Percentiles rank a stretch among this genome's conserved stretches.
phyloP scores from a whole-genome alignment of 2,113 vertebrate genomes.

The Sylvia atricapilla region DNA sequence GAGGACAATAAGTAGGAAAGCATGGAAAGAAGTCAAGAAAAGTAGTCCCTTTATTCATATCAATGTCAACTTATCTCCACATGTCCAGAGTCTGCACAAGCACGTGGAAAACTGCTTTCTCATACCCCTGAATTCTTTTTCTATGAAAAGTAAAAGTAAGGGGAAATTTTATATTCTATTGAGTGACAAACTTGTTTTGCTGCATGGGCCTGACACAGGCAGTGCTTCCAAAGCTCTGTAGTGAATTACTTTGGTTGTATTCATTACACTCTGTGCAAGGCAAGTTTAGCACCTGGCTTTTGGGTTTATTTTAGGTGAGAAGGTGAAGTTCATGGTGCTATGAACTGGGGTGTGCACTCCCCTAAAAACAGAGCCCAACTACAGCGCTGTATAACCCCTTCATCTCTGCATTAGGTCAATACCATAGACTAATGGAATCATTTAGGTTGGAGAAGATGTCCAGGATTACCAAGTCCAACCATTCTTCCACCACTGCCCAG shows the following conservation, averaged over 20 bases:
- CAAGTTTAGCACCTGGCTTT: background rate
- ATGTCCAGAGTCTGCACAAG: background rate
- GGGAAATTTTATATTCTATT: background rate
- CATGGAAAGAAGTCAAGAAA: background rate
- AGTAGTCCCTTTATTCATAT: background rate
- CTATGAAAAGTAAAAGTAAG: constrained; percentile 30
- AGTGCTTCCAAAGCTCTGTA: background rate
- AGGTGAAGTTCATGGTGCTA: background rate
- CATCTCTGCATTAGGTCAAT: background rate
- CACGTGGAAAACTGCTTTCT: constrained; percentile 10
- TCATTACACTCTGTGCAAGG: background rate
- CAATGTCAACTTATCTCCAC: background rate
- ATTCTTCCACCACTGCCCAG: background rate
- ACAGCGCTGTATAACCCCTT: background rate
- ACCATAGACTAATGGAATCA: accelerated
- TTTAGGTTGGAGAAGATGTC: background rate
- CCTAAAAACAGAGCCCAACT: background rate
- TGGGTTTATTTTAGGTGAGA: background rate
- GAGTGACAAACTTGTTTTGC: background rate
- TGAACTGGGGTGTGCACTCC: background rate
- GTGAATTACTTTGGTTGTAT: background rate
- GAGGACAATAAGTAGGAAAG: background rate
- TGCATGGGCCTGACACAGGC: background rate
- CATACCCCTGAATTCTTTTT: background rate
- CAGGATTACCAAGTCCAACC: background rate